Evolutionary conservation across 2,113 vertebrate species (phyloP).

Genomic region (Synodontis membranacea): DNA sequence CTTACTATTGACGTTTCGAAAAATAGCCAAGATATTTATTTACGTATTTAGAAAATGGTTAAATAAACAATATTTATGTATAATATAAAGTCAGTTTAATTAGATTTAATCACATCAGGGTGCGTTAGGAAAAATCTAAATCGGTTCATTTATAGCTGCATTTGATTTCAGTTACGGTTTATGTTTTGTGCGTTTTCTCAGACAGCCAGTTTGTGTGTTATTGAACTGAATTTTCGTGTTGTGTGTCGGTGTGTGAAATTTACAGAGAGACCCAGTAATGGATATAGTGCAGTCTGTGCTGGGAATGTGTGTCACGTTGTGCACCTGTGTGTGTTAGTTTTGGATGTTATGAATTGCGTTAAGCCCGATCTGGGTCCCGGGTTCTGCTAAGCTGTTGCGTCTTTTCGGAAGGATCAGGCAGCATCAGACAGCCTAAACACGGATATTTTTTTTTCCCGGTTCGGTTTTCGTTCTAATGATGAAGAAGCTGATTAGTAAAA

Average conservation of each 20-base stretch:
- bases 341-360: background rate
- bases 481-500: background rate
- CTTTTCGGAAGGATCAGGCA: background rate
- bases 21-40: too few species aligned
- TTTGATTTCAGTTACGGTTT: background rate
- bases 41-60: too few species aligned
- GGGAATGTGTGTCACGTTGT: background rate
- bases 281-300: background rate
- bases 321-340: background rate
- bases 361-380: background rate
- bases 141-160: background rate
- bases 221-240: too few species aligned
- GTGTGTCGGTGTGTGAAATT: background rate
- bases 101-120: background rate
- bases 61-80: too few species aligned
- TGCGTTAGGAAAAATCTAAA: background rate
- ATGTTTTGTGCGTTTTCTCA: background rate
- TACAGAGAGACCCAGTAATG: background rate
- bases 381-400: background rate
- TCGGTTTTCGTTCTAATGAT: background rate
- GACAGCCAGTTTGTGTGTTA: too few species aligned
- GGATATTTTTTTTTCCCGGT: too few species aligned
- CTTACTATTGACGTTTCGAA: background rate
- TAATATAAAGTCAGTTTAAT: background rate
- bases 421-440: background rate